Evolutionary conservation across 2,113 vertebrate species (phyloP).

Genomic region (Takifugu bimaculatus): DNA sequence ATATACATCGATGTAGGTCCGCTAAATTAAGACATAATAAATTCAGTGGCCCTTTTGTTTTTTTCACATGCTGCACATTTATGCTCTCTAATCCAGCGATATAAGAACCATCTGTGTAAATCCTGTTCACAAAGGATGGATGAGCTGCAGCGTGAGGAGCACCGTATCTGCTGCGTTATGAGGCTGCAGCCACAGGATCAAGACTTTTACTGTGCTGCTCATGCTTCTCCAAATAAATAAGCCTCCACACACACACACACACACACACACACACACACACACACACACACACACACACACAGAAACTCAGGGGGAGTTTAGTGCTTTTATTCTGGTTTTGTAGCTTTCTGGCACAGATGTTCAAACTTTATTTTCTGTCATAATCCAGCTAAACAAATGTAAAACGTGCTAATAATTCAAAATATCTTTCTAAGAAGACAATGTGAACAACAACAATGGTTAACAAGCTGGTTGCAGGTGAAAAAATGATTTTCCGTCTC

Average conservation of each 20-base stretch:
- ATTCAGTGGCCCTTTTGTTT: conserved; percentile 63
- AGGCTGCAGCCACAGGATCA: conserved; percentile 25
- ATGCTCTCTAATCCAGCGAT: conserved; percentile 67
- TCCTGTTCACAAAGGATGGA: conserved; percentile 60
- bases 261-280: conserved; percentile 24
- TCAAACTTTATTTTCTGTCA: neutral
- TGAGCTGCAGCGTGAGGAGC: conserved; percentile 44
- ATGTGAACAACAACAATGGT: no score
- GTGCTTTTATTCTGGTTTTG: neutral
- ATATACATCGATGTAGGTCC: conserved; percentile 69
- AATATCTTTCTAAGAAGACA: no score
- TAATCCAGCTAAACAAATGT: no score
- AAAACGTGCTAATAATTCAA: no score
- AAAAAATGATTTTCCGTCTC: no score
- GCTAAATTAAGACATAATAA: conserved; percentile 73
- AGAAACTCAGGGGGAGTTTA: neutral
- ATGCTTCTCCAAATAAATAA: conserved; percentile 54
- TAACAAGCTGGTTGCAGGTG: no score
- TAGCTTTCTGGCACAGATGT: neutral
- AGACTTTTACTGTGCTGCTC: conserved; percentile 33
- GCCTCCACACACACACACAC: conserved; percentile 25
- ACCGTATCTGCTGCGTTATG: conserved; percentile 54
- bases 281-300: conserved; percentile 14
- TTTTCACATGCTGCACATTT: conserved; percentile 68
- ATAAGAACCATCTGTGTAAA: conserved; percentile 80